Base-by-base conservation (phyloP, 2,888 invertebrate species). In the Automeris io region DNA sequence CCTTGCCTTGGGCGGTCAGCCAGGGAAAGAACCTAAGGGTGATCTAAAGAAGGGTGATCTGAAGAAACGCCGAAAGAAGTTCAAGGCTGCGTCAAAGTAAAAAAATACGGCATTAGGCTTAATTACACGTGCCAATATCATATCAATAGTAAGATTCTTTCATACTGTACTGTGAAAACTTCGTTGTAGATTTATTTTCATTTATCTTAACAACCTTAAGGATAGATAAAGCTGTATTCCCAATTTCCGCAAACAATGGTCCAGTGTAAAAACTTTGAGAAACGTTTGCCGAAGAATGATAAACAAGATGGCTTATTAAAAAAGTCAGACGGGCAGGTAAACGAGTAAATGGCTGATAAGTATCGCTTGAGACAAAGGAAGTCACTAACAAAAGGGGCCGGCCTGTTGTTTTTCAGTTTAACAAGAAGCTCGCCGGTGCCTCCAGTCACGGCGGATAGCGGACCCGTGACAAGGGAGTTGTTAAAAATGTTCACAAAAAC, bases 281-380 rank as follows among this genome's bases (percentile, higher is more conserved):
- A 34, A 5, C 26, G 11, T 18, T 16, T 18, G 8, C 8, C 11
- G 33, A 9, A 8, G 6, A 39, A 39, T 34, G 39, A 55, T 53
- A 59, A 66, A 57, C 49, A 57, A 49, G 58, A 52, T 43, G 53
- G 57, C 62, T 69, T 68, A 68, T 73, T 66, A 63, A 72, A 73
- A 71, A 72, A 69, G 57, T 50, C 54, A 64, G 60, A 59, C 63
- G 61, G 63, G 57, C 75, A 77, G 77, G 80, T 78, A 76, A 77
- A 70, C 77, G 67, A 72, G 75, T 74, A 76, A 78, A 72, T 67
- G 63, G 61, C 67, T 70, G 82, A 81, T 82, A 79, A 78, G 70
- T 72, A 80, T 80, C 62, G 73, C 76, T 72, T 66, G 70, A 82
- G 71, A 81, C 81, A 83, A 82, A 80, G 74, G 66, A 59, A 58